Percentiles rank a stretch among this genome's conserved stretches.
Evolutionary conservation across 2,888 invertebrate species (phyloP).

Genomic region (Scelioninae gen. 1): DNA sequence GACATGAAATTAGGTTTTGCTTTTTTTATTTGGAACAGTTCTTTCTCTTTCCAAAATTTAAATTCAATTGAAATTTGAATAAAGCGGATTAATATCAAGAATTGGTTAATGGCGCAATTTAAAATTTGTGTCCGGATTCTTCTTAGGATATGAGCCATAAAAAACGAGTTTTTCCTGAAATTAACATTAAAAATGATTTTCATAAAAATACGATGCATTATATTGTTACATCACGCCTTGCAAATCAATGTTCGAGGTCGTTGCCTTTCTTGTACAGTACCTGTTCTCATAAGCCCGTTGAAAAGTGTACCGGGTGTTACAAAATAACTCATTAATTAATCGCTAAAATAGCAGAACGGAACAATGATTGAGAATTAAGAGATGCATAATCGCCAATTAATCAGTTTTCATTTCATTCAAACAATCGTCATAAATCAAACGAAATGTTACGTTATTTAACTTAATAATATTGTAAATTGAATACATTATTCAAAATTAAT

Average conservation of each 20-base stretch:
- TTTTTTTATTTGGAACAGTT: no score
- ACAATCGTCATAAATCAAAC: no score
- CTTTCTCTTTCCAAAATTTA: no score
- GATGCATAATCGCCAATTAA: background rate
- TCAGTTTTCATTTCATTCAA: background rate
- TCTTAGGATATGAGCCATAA: background rate
- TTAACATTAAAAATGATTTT: slow-evolving; percentile 21
- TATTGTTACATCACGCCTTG: slow-evolving; percentile 73
- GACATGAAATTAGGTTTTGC: no score
- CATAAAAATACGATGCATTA: slow-evolving; percentile 43
- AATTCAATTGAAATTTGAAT: no score
- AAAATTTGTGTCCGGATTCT: background rate
- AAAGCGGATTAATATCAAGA: no score
- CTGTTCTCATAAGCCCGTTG: slow-evolving; percentile 74
- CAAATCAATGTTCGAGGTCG: slow-evolving; percentile 78
- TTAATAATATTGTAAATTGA: background rate
- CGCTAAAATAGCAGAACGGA: slow-evolving; percentile 3
- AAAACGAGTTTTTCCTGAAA: slow-evolving; percentile 19
- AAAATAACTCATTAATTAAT: slow-evolving; percentile 56
- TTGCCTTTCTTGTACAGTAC: slow-evolving; percentile 77
- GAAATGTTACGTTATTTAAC: background rate
- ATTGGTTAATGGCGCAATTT: background rate
- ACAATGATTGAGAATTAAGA: background rate
- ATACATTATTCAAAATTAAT: no score
- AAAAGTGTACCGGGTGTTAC: slow-evolving; percentile 66